These are phyloP conservation scores for Helobdella robusta DNA, from an alignment of 2,888 invertebrate genomes.

Conservation along the genomic window DNA sequence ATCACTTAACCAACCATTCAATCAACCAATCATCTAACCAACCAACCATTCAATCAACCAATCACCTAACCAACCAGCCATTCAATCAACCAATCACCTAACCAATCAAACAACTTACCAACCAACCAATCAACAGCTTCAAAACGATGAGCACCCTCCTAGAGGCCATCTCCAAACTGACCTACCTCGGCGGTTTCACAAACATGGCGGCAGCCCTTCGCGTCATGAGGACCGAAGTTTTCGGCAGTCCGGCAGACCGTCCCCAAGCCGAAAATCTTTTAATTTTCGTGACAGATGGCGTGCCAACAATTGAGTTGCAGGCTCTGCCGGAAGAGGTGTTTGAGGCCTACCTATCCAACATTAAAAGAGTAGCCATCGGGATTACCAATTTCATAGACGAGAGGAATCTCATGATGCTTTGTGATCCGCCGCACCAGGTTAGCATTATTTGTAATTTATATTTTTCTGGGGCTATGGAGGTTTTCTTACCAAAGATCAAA, in stretches of 20 bases:
- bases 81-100: no score
- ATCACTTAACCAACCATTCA: no score
- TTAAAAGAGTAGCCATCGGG: background rate
- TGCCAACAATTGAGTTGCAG: background rate
- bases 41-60: no score
- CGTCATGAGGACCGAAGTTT: constrained; percentile 7
- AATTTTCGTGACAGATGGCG: constrained; percentile 12
- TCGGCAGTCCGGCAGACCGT: constrained; percentile 9
- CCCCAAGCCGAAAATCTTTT: constrained; percentile 6
- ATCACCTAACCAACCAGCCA: no score
- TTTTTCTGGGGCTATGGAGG: background rate
- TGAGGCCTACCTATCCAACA: background rate
- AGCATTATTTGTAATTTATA: background rate
- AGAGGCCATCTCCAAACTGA: background rate
- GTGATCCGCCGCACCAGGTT: constrained; percentile 17
- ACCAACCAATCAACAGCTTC: no score
- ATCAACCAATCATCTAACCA: no score
- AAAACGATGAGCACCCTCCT: background rate
- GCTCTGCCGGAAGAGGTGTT: constrained; percentile 6
- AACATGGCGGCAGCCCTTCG: constrained; percentile 19
- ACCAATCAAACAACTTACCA: no score
- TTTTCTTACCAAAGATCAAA: no score
- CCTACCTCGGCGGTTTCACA: background rate
- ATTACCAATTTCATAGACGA: constrained; percentile 12
- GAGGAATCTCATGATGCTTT: background rate